A percentile compares a stretch with the other conserved stretches of the same genome.
These are phyloP conservation scores for Norana najaformis DNA, from an alignment of 2,888 invertebrate species.

Conservation along the genomic window DNA sequence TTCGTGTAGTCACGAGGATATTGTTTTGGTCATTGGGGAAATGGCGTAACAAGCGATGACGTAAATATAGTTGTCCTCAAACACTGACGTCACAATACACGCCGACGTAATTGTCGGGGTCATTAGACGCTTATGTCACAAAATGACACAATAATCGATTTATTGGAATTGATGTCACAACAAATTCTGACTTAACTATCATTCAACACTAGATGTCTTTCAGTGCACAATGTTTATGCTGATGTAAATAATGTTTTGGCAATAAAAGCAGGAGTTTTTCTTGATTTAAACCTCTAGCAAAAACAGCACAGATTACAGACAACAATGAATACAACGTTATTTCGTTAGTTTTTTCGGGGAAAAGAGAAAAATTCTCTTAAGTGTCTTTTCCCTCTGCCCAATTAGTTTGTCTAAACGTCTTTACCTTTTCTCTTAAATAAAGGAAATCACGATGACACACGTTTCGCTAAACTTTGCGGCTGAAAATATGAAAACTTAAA, in stretches of 20 bases:
- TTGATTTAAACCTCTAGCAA: neutral
- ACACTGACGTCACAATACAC: neutral
- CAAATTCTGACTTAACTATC: neutral
- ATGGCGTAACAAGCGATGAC: too few relatives aligned
- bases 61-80: too few relatives aligned
- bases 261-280: neutral
- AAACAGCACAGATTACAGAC: neutral
- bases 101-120: neutral
- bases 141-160: neutral
- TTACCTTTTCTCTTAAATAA: neutral
- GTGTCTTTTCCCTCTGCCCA: neutral
- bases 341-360: neutral
- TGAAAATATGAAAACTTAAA: neutral
- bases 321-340: neutral
- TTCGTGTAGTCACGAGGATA: too few relatives aligned
- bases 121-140: neutral
- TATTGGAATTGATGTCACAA: neutral
- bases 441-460: neutral
- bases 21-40: neutral
- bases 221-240: neutral
- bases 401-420: neutral
- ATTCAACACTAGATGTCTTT: neutral
- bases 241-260: neutral
- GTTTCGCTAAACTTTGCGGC: neutral
- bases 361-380: neutral